Evolutionary conservation across 2,888 invertebrate species (phyloP).

Genomic region (Stegophylla sp.): DNA sequence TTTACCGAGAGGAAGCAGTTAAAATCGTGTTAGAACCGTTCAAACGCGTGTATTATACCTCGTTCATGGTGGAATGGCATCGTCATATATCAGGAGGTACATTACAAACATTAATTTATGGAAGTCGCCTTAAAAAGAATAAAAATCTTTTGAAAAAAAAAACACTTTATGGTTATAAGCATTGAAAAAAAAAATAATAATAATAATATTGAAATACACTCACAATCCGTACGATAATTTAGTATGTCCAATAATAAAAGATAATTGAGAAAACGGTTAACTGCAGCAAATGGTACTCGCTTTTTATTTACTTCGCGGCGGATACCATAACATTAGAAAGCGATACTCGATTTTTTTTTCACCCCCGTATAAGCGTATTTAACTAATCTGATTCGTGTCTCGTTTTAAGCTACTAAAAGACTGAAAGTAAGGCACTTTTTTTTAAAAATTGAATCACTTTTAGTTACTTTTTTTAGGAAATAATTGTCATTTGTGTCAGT

Average conservation of each 20-base stretch:
- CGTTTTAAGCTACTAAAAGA: too few species aligned
- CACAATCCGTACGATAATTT: neutral
- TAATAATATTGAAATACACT: neutral
- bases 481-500: too few species aligned
- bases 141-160: neutral
- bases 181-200: constrained; percentile 18
- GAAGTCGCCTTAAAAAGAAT: constrained; percentile 5
- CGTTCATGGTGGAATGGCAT: neutral
- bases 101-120: constrained; percentile 10
- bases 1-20: neutral
- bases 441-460: too few species aligned
- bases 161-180: constrained; percentile 19
- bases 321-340: constrained; percentile 23
- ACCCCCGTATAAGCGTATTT: too few species aligned
- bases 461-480: too few species aligned
- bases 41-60: too few species aligned
- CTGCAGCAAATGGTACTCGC: neutral
- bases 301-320: constrained; percentile 31
- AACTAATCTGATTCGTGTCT: too few species aligned
- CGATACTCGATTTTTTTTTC: neutral
- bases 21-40: neutral
- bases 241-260: constrained; percentile 20
- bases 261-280: constrained; percentile 34
- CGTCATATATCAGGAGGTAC: neutral
- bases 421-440: too few species aligned